Conservation (phyloP, 2,888 invertebrate species). For the Malthinus seriepunctatus region DNA sequence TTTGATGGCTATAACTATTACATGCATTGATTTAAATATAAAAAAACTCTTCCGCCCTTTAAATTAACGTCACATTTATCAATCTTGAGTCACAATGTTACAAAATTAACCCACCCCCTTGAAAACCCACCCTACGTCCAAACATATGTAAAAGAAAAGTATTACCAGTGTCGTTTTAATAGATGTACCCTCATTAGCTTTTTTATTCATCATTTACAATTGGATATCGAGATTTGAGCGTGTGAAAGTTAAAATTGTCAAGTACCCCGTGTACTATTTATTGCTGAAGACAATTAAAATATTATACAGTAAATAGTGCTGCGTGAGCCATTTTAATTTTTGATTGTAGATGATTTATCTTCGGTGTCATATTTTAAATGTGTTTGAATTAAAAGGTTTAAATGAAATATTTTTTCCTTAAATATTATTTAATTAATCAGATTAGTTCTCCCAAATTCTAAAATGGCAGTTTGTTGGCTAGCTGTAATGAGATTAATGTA, state of each 20-base stretch:
- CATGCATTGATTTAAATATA: constrained; percentile 16
- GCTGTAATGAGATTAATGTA: no score
- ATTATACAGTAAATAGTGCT: constrained; percentile 40
- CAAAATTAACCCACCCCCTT: constrained; percentile 43
- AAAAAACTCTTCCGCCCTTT: constrained; percentile 42
- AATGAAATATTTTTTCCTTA: no score
- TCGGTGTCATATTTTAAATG: not conserved
- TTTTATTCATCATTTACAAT: constrained; percentile 46
- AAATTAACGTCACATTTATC: constrained; percentile 53
- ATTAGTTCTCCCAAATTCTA: no score
- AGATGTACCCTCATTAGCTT: constrained; percentile 52
- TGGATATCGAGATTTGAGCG: constrained; percentile 49
- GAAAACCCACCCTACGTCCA: constrained; percentile 34
- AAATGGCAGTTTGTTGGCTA: no score
- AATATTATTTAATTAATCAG: no score
- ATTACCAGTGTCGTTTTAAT: constrained; percentile 51
- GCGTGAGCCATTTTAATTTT: constrained; percentile 31
- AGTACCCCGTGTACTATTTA: constrained; percentile 47
- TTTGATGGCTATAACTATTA: constrained; percentile 8
- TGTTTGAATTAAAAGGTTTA: no score
- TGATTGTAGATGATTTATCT: constrained; percentile 11
- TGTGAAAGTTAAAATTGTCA: constrained; percentile 49
- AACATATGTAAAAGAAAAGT: constrained; percentile 47
- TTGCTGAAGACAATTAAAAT: constrained; percentile 53
- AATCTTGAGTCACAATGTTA: constrained; percentile 50